Evolutionary conservation across 2,888 invertebrate species (phyloP).

Genomic region (Patella ulyssiponensis): DNA sequence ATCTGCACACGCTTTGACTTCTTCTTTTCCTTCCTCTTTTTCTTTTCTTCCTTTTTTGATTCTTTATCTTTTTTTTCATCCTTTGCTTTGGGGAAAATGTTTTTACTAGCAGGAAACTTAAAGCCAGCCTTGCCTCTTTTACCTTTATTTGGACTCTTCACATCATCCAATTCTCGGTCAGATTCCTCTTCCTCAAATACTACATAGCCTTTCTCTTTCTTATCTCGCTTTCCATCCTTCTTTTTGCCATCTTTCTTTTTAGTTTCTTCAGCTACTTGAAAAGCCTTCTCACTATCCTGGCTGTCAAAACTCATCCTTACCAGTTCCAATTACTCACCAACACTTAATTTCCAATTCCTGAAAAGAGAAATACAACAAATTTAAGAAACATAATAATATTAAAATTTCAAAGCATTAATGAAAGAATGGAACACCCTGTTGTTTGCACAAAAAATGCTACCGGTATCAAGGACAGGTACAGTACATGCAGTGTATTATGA

Average conservation of each 20-base stretch:
- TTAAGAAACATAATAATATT: too few relatives aligned
- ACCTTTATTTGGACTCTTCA: slow-evolving; percentile 74
- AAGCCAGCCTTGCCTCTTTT: slow-evolving; percentile 71
- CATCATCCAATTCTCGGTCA: slow-evolving; percentile 77
- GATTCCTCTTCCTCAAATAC: slow-evolving; percentile 94
- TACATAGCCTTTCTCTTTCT: slow-evolving; percentile 92
- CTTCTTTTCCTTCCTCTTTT: slow-evolving; percentile 76
- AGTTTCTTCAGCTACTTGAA: slow-evolving; percentile 26
- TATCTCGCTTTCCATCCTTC: slow-evolving; percentile 76
- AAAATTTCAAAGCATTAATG: too few relatives aligned
- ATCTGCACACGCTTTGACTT: slow-evolving; percentile 40
- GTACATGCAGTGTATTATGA: too few relatives aligned
- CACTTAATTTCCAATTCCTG: too few relatives aligned
- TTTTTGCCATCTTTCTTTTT: slow-evolving; percentile 58
- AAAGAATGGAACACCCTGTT: too few relatives aligned
- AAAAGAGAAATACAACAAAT: too few relatives aligned
- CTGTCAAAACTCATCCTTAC: slow-evolving; percentile 39
- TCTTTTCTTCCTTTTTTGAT: slow-evolving; percentile 58
- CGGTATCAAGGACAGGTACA: too few relatives aligned
- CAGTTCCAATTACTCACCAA: too few relatives aligned
- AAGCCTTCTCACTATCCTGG: slow-evolving; percentile 38
- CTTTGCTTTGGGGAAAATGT: slow-evolving; percentile 79
- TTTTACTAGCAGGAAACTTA: slow-evolving; percentile 77
- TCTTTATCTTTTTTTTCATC: slow-evolving; percentile 72
- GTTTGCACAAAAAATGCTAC: too few relatives aligned